phyloP scores from a whole-genome alignment of 2,888 invertebrate genomes.

The Prenolepis imparis region DNA sequence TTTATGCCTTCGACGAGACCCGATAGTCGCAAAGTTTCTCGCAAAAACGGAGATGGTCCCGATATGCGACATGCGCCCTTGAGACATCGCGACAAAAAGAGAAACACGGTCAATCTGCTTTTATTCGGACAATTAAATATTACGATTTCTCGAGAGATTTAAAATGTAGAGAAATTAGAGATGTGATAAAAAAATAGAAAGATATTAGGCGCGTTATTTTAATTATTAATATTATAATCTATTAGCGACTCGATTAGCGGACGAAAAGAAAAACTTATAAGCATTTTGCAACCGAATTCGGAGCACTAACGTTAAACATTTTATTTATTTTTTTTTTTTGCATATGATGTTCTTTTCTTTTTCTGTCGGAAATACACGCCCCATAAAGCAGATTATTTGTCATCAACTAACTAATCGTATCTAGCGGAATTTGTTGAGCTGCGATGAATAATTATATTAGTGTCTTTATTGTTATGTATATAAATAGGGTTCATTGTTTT shows the following conservation, averaged over 20 bases:
- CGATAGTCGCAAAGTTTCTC: slow-evolving; percentile 15
- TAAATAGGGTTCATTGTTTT: slow-evolving; percentile 21
- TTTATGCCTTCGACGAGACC: slow-evolving; percentile 15
- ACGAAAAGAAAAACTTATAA: not conserved
- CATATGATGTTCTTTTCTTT: no score
- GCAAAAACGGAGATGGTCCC: slow-evolving; percentile 17
- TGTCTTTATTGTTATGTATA: slow-evolving; percentile 7
- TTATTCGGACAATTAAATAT: not conserved
- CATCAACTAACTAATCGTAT: not conserved
- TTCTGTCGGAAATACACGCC: no score
- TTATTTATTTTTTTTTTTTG: no score
- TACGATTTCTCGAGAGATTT: not conserved
- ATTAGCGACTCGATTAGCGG: not conserved
- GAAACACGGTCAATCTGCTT: not conserved
- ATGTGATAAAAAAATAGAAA: not conserved
- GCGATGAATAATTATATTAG: not conserved
- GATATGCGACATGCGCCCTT: not conserved
- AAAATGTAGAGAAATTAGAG: not conserved
- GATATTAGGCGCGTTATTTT: no score
- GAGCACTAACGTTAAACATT: no score
- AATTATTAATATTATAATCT: not conserved
- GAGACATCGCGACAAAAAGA: not conserved
- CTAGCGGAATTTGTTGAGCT: not conserved
- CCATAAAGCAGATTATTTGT: not conserved
- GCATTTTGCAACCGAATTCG: no score